Evolutionary conservation across 1,140 invertebrate genomes (phyloP), one percentile per base, ranked within the genome.

Genomic region (Babylonia areolata): DNA sequence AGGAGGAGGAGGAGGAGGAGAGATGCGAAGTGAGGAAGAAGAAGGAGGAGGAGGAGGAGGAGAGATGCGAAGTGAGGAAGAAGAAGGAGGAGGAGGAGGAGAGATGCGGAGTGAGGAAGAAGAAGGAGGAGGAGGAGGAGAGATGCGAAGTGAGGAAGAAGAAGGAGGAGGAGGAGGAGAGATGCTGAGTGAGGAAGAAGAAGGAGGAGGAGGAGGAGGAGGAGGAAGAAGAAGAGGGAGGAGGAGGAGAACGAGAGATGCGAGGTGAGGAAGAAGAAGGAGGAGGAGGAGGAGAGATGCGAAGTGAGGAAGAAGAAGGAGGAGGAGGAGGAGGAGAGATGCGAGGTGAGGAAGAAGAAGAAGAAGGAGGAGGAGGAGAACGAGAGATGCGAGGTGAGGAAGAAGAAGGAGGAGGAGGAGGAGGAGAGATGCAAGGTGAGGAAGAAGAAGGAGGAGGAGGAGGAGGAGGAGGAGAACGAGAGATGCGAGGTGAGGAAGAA

Each of bases 61-160:
- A n/a, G n/a, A n/a, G n/a, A n/a, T n/a, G n/a, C n/a, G n/a, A n/a
- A n/a, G n/a, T n/a, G n/a, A n/a, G n/a, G n/a, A n/a, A n/a, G n/a
- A n/a, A n/a, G n/a, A n/a, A n/a, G n/a, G n/a, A n/a, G n/a, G n/a
- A n/a, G n/a, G n/a, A n/a, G n/a, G 54, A n/a, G 54, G 54, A 64
- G 54, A 81, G 79, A 81, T 33, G 37, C 20, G 54, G 79, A 64
- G 54, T 37, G 42, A 81, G 81, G 46, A 39, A 42, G 58, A 84
- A 37, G 28, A 39, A 42, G 81, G n/a, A n/a, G n/a, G n/a, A n/a
- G n/a, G 31, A 6, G 31, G n/a, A 73, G 3, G 39, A 46, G 39
- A 79, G 28, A 31, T 28, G 12, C 28, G 35, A 33, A 73, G 31
- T 31, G 31, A 73, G 71, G 31, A 12, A 73, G 71, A 73, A 33